phyloP scores from a whole-genome alignment of 30 jellyfish, hydroid and myxozoan genomes.

The Thelohanellus kitauei region DNA sequence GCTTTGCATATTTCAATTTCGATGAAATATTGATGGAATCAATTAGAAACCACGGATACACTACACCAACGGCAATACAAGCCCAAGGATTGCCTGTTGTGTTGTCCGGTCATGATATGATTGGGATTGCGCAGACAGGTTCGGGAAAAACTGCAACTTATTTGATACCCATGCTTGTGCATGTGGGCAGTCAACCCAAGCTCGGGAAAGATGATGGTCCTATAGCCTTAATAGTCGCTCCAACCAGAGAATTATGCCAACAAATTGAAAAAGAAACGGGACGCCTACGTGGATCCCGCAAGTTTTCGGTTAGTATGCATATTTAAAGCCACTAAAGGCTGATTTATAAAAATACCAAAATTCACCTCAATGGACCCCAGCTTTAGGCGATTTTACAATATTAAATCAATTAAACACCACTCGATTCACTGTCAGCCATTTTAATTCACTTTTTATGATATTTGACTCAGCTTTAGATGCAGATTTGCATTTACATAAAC shows the following conservation, averaged over 20 bases:
- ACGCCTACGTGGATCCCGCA: slow-evolving; percentile 49
- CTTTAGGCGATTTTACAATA: slow-evolving; percentile 1
- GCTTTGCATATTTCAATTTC: slow-evolving; percentile 82
- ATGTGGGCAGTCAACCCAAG: slow-evolving; percentile 51
- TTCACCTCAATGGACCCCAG: background rate
- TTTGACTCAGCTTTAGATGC: too few species aligned
- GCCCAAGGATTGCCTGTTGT: slow-evolving; percentile 91
- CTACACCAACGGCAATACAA: slow-evolving; percentile 77
- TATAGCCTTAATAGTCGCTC: slow-evolving; percentile 67
- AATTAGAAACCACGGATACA: slow-evolving; percentile 28
- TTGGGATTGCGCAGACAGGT: slow-evolving; percentile 92
- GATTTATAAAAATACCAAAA: background rate
- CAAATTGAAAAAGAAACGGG: slow-evolving; percentile 47
- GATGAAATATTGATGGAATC: slow-evolving; percentile 39
- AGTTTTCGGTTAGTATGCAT: slow-evolving; percentile 26
- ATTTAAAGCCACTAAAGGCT: slow-evolving; percentile 1
- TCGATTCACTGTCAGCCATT: too few species aligned
- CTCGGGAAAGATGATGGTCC: slow-evolving; percentile 90
- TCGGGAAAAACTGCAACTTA: slow-evolving; percentile 95
- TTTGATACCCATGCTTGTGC: slow-evolving; percentile 84
- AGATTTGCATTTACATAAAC: too few species aligned
- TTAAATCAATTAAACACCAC: too few species aligned
- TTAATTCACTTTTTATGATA: too few species aligned
- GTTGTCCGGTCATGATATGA: slow-evolving; percentile 64
- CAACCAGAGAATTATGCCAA: slow-evolving; percentile 81